Percentiles rank a stretch among this genome's conserved stretches.
These are phyloP conservation scores for Stichopus chloronotus DNA, from an alignment of 35 echinoderm and acorn worm genomes.

Conservation along the genomic window DNA sequence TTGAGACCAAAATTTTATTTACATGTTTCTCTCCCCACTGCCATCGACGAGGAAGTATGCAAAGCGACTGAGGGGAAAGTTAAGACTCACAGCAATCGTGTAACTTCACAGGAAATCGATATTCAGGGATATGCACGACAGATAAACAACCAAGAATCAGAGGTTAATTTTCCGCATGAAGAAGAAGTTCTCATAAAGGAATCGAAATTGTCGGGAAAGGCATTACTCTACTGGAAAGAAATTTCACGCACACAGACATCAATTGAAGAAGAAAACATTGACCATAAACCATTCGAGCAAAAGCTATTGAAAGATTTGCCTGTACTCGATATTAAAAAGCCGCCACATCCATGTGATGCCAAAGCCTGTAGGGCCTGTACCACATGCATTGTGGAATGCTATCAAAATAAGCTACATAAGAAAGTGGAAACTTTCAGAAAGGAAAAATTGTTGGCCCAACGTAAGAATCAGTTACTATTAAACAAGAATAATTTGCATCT, in stretches of 20 bases:
- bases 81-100: background rate
- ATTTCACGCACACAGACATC: background rate
- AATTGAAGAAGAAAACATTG: background rate
- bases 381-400: slow-evolving; percentile 16
- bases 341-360: background rate
- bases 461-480: background rate
- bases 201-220: too few species aligned
- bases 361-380: background rate
- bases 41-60: background rate
- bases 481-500: slow-evolving; percentile 6
- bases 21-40: slow-evolving; percentile 17
- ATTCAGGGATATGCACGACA: too few species aligned
- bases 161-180: too few species aligned
- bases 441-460: background rate
- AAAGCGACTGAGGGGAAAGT: background rate
- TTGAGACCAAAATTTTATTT: background rate
- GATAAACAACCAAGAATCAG: too few species aligned
- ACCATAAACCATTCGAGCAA: too few species aligned
- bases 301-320: background rate
- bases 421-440: background rate
- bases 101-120: too few species aligned
- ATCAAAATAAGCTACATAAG: background rate
- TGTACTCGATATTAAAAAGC: background rate
- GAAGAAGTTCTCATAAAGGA: too few species aligned
- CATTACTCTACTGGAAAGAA: background rate